Conservation (phyloP, 1,140 invertebrate species). For the Neodiprion pinetum region DNA sequence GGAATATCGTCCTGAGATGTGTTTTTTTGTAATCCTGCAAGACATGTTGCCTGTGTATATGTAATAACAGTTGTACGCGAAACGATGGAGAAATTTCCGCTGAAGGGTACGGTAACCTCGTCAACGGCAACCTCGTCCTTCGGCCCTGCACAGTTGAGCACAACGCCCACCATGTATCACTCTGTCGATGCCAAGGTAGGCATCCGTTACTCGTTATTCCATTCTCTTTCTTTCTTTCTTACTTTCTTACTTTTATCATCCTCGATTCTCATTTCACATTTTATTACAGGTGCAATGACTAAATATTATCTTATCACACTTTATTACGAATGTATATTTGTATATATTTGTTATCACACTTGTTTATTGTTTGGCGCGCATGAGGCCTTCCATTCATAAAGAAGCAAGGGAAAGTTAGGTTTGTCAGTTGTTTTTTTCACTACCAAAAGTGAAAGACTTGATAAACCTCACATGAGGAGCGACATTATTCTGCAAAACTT, state of each 20-base stretch:
- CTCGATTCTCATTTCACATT: neutral
- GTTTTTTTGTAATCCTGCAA: too few relatives aligned
- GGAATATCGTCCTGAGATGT: too few relatives aligned
- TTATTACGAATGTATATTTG: too few relatives aligned
- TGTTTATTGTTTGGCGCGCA: neutral
- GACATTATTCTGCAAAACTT: too few relatives aligned
- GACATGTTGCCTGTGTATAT: constrained; percentile 16
- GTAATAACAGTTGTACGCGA: constrained; percentile 45
- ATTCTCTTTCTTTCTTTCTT: constrained; percentile 22
- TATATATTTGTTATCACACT: neutral
- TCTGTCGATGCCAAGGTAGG: constrained; percentile 58
- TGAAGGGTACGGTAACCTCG: constrained; percentile 50
- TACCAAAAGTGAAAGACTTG: too few relatives aligned
- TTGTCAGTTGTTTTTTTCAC: too few relatives aligned
- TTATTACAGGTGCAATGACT: neutral
- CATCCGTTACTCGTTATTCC: constrained; percentile 32
- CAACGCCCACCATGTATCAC: constrained; percentile 52
- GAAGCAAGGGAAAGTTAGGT: neutral
- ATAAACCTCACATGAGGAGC: too few relatives aligned
- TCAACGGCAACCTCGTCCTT: constrained; percentile 46
- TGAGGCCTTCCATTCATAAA: neutral
- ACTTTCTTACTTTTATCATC: constrained; percentile 5
- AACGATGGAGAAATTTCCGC: constrained; percentile 62
- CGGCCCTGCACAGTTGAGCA: constrained; percentile 47
- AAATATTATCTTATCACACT: neutral